These are phyloP conservation scores for Nemoura dubitans DNA, from an alignment of 2,888 invertebrate genomes.

Conservation along the genomic window DNA sequence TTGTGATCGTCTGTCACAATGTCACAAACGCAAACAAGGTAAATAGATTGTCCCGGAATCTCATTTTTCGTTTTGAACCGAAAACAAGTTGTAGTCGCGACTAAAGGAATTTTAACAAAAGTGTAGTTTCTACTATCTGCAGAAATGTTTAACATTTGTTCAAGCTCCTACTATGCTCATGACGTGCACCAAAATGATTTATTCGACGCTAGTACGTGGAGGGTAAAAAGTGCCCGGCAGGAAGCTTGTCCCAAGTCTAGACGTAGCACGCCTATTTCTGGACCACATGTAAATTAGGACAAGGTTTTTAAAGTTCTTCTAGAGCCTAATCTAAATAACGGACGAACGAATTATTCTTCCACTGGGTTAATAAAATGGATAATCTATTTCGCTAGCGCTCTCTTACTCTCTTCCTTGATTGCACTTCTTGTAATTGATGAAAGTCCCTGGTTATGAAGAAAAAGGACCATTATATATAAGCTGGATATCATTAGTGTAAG, in stretches of 20 bases:
- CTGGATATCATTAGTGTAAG: constrained; percentile 33
- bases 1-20: constrained; percentile 5
- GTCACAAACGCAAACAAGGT: constrained; percentile 12
- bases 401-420: constrained; percentile 15
- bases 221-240: background rate
- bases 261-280: background rate
- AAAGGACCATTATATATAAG: constrained; percentile 27
- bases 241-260: background rate
- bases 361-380: constrained; percentile 29
- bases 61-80: background rate
- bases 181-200: background rate
- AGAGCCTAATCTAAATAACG: constrained; percentile 26
- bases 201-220: background rate
- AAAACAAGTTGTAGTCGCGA: background rate
- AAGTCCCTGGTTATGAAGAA: constrained; percentile 18
- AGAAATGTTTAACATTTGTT: background rate
- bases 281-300: background rate
- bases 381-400: background rate
- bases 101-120: constrained; percentile 2
- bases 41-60: background rate
- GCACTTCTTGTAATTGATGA: constrained; percentile 33
- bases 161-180: no score
- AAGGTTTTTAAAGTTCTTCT: background rate
- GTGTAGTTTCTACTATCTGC: background rate
- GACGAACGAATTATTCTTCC: constrained; percentile 24